Evolutionary conservation across 2,797 vertebrate genomes (phyloP).

Genomic region (Thaleichthys pacificus): DNA sequence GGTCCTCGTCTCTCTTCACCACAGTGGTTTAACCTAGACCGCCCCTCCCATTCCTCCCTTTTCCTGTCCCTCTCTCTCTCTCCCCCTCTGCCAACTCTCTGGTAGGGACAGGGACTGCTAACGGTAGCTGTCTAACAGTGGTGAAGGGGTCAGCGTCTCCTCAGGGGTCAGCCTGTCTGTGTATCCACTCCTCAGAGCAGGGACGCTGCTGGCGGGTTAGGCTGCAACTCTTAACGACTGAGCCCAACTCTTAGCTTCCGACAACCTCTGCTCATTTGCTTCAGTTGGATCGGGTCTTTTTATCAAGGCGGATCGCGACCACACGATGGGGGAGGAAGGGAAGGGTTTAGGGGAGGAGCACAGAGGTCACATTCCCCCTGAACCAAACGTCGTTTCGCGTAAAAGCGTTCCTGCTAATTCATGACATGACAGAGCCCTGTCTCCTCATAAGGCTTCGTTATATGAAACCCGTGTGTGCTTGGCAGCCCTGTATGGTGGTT

Average conservation of each 20-base stretch:
- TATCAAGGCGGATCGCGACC: too few species aligned
- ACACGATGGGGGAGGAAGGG: too few species aligned
- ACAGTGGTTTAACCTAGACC: constrained; percentile 52
- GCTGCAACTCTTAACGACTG: background rate
- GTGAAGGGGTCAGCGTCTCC: constrained; percentile 27
- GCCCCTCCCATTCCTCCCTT: constrained; percentile 11
- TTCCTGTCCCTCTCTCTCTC: constrained; percentile 33
- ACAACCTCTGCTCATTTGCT: background rate
- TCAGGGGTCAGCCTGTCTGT: constrained; percentile 42
- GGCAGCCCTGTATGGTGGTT: background rate
- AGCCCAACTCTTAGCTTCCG: too few species aligned
- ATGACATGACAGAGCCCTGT: too few species aligned
- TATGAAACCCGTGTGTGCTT: background rate
- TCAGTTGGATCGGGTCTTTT: background rate
- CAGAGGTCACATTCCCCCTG: too few species aligned
- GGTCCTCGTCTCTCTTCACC: constrained; percentile 77
- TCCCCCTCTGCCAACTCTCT: background rate
- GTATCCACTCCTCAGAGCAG: constrained; percentile 50
- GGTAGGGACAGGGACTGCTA: constrained; percentile 16
- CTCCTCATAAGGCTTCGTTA: too few species aligned
- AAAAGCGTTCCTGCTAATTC: too few species aligned
- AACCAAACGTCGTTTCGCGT: too few species aligned
- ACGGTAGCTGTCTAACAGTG: constrained; percentile 43
- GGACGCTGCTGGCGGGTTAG: background rate
- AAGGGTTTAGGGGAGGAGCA: too few species aligned